Conservation (phyloP, 2,888 invertebrate genomes). For the Nymphalis polychloros region DNA sequence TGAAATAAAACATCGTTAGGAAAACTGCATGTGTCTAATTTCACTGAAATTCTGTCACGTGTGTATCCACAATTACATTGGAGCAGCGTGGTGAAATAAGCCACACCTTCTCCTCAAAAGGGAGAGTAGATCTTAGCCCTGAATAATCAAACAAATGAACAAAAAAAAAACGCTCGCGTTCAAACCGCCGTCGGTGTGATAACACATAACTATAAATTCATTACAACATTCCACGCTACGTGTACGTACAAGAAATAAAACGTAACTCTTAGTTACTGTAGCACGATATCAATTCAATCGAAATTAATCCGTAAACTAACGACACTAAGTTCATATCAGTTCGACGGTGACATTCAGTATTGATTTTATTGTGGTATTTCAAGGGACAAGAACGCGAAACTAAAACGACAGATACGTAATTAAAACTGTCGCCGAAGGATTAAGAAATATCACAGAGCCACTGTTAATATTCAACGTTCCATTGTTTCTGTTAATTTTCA, state of each 20-base stretch:
- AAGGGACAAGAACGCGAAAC: slow-evolving; percentile 5
- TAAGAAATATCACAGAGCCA: not conserved
- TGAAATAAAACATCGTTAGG: too few relatives aligned
- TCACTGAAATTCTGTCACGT: too few relatives aligned
- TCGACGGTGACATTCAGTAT: not conserved
- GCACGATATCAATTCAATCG: slow-evolving; percentile 3
- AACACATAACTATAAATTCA: slow-evolving; percentile 21
- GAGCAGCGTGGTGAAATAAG: too few relatives aligned
- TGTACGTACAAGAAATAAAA: slow-evolving; percentile 23
- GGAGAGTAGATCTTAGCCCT: too few relatives aligned
- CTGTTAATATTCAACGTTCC: too few relatives aligned
- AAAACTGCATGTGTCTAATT: too few relatives aligned
- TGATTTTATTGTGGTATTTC: slow-evolving; percentile 3
- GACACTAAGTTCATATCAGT: slow-evolving; percentile 1
- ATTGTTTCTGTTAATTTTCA: too few relatives aligned
- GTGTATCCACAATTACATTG: too few relatives aligned
- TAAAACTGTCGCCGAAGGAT: not conserved
- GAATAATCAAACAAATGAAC: not conserved
- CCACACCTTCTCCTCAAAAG: too few relatives aligned
- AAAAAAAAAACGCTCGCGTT: slow-evolving; percentile 1
- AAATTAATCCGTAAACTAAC: not conserved
- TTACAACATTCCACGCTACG: slow-evolving; percentile 19
- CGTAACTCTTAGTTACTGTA: slow-evolving; percentile 16
- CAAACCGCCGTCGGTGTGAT: slow-evolving; percentile 10
- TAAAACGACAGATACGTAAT: slow-evolving; percentile 4